Evolutionary conservation across 2,797 vertebrate genomes (phyloP), one percentile per base, ranked within the genome.

Genomic region (Sylvia borin): DNA sequence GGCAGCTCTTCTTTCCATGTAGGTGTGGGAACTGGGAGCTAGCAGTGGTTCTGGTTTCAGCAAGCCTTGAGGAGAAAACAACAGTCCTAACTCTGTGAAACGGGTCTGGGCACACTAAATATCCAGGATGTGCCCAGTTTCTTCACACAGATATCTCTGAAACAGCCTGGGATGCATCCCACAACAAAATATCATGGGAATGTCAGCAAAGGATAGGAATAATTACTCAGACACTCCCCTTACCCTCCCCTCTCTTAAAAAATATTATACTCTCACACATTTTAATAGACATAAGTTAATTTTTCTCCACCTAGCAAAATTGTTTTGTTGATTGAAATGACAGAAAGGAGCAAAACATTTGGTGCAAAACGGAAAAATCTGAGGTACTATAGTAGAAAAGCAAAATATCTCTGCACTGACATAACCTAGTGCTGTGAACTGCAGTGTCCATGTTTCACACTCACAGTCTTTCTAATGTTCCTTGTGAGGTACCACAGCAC

Each of bases 401-500:
- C 20, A 89, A 94, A 87, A 53, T 71, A 40, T 51, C 55, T 73
- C 43, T 76, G 38, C 20, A 27, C 11, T 62, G 47, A 51, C 4
- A 25, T 42, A 54, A 58, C 31, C 24, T 1, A 3, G 16, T 81
- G 13, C 31, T 53, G 58, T 2, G 25, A 75, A 45, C 8, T 54
- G 17, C 26, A 75, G 27, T 1, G 9, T 22, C 31, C 0, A 0
- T 34, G 3, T 50, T 75, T 68, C 51, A 42, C 1, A 1, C 13
- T 81, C 13, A 26, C 6, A 8, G 1, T 19, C 24, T 32, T 61
- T 71, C 43, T 68, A 29, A 13, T 1, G 2, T 27, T 24, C 89
- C 36, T 62, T 3, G 1, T 31, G 42, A 66, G 45, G 54, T 27
- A 54, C 4, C 22, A 31, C 29, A 47, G 50, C 13, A 18, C 34